Percentiles rank a stretch among this genome's conserved stretches.
These are phyloP conservation scores for Lagenorhynchus albirostris DNA, from an alignment of 2,113 vertebrate genomes.

Conservation along the genomic window DNA sequence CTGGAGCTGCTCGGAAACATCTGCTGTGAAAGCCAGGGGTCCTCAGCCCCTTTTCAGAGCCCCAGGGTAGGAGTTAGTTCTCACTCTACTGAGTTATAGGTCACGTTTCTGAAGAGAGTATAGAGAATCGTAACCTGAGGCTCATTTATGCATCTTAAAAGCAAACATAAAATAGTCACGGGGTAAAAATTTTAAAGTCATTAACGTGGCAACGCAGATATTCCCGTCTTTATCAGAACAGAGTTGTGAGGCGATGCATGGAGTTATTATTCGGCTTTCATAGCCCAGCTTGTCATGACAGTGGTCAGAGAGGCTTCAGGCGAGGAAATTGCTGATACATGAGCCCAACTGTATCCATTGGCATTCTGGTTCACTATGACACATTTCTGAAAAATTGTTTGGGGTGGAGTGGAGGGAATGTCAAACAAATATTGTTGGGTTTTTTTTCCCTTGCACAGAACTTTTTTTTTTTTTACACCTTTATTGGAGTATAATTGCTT, in stretches of 20 bases:
- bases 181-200: background rate
- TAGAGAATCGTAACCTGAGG: background rate
- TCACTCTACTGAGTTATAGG: background rate
- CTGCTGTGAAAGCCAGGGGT: background rate
- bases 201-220: background rate
- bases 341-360: background rate
- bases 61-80: background rate
- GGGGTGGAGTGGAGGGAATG: background rate
- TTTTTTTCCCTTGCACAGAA: background rate
- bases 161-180: background rate
- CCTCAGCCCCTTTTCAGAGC: background rate
- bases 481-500: too few species aligned
- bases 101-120: background rate
- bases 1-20: background rate
- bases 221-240: background rate
- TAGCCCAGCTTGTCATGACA: background rate
- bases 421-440: background rate
- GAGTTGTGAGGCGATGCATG: background rate
- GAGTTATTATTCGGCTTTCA: background rate
- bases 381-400: background rate
- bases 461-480: background rate
- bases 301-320: background rate
- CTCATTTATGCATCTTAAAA: background rate
- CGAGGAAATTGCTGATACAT: background rate
- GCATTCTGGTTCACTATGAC: background rate